A percentile compares a stretch with the other conserved stretches of the same genome.
These are phyloP conservation scores for Thripadectes ignobilis DNA, from an alignment of 2,797 vertebrate species.

Conservation along the genomic window DNA sequence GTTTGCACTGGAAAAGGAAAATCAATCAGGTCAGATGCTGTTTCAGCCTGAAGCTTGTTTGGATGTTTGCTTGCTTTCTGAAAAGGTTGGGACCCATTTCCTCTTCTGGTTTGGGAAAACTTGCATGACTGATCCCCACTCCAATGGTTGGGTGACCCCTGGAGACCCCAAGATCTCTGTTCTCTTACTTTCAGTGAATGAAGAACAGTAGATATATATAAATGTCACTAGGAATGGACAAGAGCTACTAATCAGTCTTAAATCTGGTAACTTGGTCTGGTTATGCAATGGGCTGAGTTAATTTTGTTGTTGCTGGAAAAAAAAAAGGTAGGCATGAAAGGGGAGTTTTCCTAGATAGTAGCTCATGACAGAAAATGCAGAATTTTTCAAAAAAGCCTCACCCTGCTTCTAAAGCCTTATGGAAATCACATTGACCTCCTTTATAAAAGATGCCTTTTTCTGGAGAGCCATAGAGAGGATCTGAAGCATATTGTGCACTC, in stretches of 20 bases:
- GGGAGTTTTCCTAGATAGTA: neutral
- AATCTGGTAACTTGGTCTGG: neutral
- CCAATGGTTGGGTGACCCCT: neutral
- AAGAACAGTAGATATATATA: neutral
- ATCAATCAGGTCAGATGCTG: conserved; percentile 45
- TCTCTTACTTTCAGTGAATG: neutral
- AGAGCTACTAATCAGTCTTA: neutral
- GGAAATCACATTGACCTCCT: conserved; percentile 32
- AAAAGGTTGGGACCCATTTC: neutral
- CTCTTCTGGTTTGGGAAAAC: neutral
- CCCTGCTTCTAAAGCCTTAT: conserved; percentile 3
- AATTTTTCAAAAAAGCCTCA: neutral
- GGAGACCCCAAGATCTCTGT: neutral
- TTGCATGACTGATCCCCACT: neutral
- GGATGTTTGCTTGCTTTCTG: neutral
- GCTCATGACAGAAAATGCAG: conserved; percentile 6
- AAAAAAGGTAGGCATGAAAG: neutral
- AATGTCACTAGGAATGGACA: neutral
- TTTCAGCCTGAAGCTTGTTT: conserved; percentile 48
- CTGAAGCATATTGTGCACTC: conserved; percentile 20
- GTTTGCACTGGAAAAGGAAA: conserved; percentile 36
- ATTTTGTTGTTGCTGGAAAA: neutral
- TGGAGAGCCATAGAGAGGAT: conserved; percentile 5
- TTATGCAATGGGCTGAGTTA: neutral
- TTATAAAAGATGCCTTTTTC: conserved; percentile 18